These are phyloP conservation scores for Tetropium fuscum DNA, from an alignment of 2,888 invertebrate species.

Conservation along the genomic window DNA sequence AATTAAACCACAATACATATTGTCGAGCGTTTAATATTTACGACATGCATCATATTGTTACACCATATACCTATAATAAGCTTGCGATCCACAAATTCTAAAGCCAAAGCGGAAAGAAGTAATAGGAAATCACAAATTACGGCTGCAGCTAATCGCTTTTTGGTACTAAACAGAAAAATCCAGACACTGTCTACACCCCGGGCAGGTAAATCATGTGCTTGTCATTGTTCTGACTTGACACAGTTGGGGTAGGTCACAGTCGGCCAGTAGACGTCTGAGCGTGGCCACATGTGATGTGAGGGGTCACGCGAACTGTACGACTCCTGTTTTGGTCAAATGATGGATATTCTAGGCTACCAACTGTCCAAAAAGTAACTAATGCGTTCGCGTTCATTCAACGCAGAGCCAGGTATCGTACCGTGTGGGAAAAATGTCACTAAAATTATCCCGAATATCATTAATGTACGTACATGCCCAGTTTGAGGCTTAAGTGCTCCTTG, in stretches of 20 bases:
- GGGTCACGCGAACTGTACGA: constrained; percentile 39
- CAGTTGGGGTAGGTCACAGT: constrained; percentile 62
- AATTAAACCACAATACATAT: constrained; percentile 17
- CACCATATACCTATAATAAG: constrained; percentile 10
- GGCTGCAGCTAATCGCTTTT: constrained; percentile 47
- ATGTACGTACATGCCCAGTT: constrained; percentile 25
- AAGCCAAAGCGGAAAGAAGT: constrained; percentile 37
- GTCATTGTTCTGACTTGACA: constrained; percentile 59
- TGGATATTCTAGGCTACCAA: constrained; percentile 61
- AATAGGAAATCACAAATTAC: constrained; percentile 51
- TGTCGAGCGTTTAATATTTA: constrained; percentile 8
- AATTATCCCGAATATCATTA: constrained; percentile 29
- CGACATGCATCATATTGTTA: constrained; percentile 5
- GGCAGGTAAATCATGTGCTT: constrained; percentile 56
- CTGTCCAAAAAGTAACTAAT: constrained; percentile 62
- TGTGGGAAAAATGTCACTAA: constrained; percentile 41
- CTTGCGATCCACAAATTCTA: constrained; percentile 28
- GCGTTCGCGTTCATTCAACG: constrained; percentile 54
- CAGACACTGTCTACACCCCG: constrained; percentile 33
- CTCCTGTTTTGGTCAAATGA: constrained; percentile 64
- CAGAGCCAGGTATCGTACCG: constrained; percentile 46
- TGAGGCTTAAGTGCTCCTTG: constrained; percentile 28
- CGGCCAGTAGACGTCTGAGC: constrained; percentile 45
- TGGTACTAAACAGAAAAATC: constrained; percentile 44
- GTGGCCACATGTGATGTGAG: constrained; percentile 26